A percentile compares a stretch with the other conserved stretches of the same genome.
Evolutionary conservation across 2,888 invertebrate genomes (phyloP).

Genomic region (Nymphalis polychloros): DNA sequence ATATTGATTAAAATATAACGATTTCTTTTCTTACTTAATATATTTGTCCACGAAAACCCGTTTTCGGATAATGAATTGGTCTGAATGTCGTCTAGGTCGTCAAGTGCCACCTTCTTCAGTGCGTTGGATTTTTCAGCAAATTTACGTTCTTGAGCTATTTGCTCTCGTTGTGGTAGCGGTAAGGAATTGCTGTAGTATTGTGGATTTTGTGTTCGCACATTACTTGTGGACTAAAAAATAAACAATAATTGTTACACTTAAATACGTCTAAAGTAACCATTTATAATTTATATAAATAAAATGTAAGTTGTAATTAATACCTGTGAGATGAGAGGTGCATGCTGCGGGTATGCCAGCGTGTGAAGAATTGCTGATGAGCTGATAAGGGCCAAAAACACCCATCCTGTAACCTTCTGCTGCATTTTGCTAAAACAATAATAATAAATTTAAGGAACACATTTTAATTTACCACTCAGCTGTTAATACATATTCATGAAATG

Average conservation of each 20-base stretch:
- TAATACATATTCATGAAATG: slow-evolving; percentile 44
- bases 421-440: slow-evolving; percentile 69
- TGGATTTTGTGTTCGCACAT: slow-evolving; percentile 72
- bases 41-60: slow-evolving; percentile 94
- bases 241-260: no score
- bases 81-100: slow-evolving; percentile 90
- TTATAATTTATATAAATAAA: background rate
- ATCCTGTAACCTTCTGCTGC: slow-evolving; percentile 84
- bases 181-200: slow-evolving; percentile 76
- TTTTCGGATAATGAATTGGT: slow-evolving; percentile 89
- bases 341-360: slow-evolving; percentile 85
- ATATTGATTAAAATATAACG: slow-evolving; percentile 9
- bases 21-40: slow-evolving; percentile 83
- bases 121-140: slow-evolving; percentile 94
- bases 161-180: slow-evolving; percentile 58
- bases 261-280: no score
- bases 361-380: slow-evolving; percentile 85
- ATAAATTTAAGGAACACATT: slow-evolving; percentile 46
- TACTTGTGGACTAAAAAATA: slow-evolving; percentile 69
- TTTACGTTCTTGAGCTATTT: slow-evolving; percentile 85
- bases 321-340: slow-evolving; percentile 73
- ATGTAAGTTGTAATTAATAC: slow-evolving; percentile 43
- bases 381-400: slow-evolving; percentile 86
- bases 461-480: slow-evolving; percentile 49
- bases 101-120: slow-evolving; percentile 91